A percentile compares a stretch with the other conserved stretches of the same genome.
Conservation (phyloP, 2,113 vertebrate species). For the Chelonoidis abingdonii region DNA sequence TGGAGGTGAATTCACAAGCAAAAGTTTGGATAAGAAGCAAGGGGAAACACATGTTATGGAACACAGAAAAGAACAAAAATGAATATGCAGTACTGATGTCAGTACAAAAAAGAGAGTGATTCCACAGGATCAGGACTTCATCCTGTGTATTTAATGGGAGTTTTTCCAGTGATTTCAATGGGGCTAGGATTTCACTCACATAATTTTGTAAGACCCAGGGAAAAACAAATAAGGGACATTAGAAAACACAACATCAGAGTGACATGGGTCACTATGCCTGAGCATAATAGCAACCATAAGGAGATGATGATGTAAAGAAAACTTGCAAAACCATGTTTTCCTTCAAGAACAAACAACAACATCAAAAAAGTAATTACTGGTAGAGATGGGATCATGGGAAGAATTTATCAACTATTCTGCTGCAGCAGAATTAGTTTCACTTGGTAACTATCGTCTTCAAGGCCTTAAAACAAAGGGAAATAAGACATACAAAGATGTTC, state of each 20-base stretch:
- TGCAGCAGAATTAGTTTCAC: conserved; percentile 18
- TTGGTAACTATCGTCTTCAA: conserved; percentile 34
- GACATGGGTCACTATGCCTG: neutral
- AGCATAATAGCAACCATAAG: neutral
- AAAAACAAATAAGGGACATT: conserved; percentile 26
- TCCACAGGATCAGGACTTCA: neutral
- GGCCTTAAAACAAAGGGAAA: conserved; percentile 22
- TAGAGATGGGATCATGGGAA: neutral
- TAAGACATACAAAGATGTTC: neutral
- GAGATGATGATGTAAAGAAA: conserved; percentile 24
- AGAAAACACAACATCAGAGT: conserved; percentile 9
- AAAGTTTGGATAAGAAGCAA: neutral
- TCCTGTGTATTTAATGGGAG: neutral
- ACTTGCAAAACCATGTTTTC: conserved; percentile 43
- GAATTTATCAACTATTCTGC: conserved; percentile 44
- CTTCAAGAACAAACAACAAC: conserved; percentile 46
- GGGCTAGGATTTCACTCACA: neutral
- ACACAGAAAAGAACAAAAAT: neutral
- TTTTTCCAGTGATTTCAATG: neutral
- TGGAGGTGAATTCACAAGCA: neutral
- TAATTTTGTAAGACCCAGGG: neutral
- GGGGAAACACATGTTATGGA: neutral
- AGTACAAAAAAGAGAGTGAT: neutral
- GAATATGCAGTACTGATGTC: neutral
- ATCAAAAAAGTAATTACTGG: conserved; percentile 18